A percentile compares a stretch with the other conserved stretches of the same genome.
phyloP scores from a whole-genome alignment of 2,113 vertebrate genomes.

The Zootoca vivipara region DNA sequence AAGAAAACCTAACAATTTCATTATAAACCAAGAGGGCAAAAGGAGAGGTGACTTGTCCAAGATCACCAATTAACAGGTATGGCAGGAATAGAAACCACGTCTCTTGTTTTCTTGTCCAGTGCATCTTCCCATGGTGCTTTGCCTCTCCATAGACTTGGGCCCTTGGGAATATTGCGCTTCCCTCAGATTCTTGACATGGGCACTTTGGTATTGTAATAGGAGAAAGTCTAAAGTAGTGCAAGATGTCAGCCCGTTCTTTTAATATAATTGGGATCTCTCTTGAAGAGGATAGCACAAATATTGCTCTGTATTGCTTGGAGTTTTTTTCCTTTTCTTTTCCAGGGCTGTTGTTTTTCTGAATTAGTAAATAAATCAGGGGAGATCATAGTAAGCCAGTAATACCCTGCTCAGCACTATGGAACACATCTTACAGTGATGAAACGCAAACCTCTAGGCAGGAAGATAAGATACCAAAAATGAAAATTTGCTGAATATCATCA shows the following conservation, averaged over 20 bases:
- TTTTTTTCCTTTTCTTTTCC: neutral
- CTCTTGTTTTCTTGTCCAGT: neutral
- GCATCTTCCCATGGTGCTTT: neutral
- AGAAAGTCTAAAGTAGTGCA: neutral
- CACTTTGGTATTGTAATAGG: neutral
- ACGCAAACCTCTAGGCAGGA: slow-evolving; percentile 26
- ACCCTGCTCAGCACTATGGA: slow-evolving; percentile 15
- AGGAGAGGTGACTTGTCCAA: neutral
- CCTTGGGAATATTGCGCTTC: neutral
- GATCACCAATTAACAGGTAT: neutral
- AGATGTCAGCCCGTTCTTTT: slow-evolving; percentile 1
- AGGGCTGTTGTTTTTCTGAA: neutral
- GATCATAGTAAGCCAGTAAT: slow-evolving; percentile 24
- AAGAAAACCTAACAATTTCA: neutral
- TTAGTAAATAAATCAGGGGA: slow-evolving; percentile 31
- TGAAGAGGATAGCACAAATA: slow-evolving; percentile 12
- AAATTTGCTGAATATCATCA: slow-evolving; percentile 40
- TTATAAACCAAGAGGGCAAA: slow-evolving; percentile 4
- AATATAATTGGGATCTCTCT: slow-evolving; percentile 28
- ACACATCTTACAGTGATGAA: slow-evolving; percentile 19
- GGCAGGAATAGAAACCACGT: neutral
- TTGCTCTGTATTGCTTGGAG: slow-evolving; percentile 6
- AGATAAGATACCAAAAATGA: slow-evolving; percentile 31
- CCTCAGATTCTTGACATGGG: neutral
- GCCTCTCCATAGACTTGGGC: neutral